Percentiles rank a stretch among this genome's conserved stretches.
Conservation (phyloP, 2,113 vertebrate genomes). For the Chaetodon trifascialis region DNA sequence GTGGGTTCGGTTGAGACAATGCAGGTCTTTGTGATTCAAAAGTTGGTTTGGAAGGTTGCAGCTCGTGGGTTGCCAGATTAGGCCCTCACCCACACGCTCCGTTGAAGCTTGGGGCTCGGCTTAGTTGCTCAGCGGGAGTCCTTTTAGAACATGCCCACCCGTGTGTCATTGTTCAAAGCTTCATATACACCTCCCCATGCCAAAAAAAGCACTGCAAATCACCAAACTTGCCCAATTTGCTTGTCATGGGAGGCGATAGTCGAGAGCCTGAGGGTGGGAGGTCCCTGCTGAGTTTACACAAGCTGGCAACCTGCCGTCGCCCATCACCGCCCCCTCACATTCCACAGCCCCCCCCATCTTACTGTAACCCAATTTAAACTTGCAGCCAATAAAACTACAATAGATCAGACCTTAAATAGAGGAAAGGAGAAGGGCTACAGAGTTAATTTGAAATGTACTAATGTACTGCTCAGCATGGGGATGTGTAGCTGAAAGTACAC, state of each 20-base stretch:
- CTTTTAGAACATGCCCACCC: constrained; percentile 74
- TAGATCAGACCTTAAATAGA: constrained; percentile 41
- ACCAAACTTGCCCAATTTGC: constrained; percentile 61
- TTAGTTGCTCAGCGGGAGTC: constrained; percentile 73
- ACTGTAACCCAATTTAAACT: constrained; percentile 53
- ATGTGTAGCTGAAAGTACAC: constrained; percentile 28
- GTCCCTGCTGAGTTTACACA: constrained; percentile 81
- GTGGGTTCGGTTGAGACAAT: constrained; percentile 64
- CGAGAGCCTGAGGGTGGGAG: constrained; percentile 79
- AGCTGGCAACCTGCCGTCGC: constrained; percentile 70
- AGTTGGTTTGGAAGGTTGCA: constrained; percentile 77
- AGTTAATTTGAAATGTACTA: constrained; percentile 32
- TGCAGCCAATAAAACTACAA: constrained; percentile 47
- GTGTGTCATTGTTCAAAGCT: constrained; percentile 82
- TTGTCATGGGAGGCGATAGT: constrained; percentile 73
- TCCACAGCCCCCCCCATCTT: constrained; percentile 24
- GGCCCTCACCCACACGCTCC: constrained; percentile 79
- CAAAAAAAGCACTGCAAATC: constrained; percentile 60
- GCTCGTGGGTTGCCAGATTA: constrained; percentile 81
- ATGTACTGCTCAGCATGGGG: constrained; percentile 37
- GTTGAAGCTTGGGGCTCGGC: constrained; percentile 73
- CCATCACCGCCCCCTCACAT: constrained; percentile 51
- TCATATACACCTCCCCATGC: constrained; percentile 65
- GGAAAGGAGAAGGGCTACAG: not conserved
- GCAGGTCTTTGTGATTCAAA: constrained; percentile 70